Evolutionary conservation across 2,113 vertebrate species (phyloP).

Genomic region (Sitta europaea): DNA sequence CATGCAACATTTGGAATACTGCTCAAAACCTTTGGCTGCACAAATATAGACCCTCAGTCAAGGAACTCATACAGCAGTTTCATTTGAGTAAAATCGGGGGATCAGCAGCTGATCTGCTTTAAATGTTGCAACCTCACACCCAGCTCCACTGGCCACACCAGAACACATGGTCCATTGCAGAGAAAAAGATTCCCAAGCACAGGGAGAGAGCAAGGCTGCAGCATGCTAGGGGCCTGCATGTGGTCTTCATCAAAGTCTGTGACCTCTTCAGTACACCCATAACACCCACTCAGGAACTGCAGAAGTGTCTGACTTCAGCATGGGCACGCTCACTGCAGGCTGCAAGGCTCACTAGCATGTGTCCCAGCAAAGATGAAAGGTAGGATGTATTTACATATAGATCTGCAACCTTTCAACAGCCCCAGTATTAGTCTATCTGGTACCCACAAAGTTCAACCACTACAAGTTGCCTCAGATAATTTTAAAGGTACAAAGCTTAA

Average conservation of each 20-base stretch:
- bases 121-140: not conserved
- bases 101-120: not conserved
- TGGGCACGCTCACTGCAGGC: not conserved
- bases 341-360: not conserved
- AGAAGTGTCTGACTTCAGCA: not conserved
- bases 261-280: not conserved
- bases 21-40: not conserved
- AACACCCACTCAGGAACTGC: not conserved
- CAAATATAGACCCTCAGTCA: not conserved
- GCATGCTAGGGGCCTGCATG: accelerated
- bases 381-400: accelerated
- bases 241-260: not conserved
- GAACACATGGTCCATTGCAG: not conserved
- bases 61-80: not conserved
- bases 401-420: not conserved
- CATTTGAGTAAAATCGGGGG: not conserved
- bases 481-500: not conserved
- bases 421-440: not conserved
- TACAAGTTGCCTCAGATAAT: not conserved
- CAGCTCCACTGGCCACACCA: not conserved
- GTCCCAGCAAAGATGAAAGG: not conserved
- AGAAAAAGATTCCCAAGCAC: not conserved
- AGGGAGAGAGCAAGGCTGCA: not conserved
- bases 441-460: not conserved
- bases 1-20: not conserved